Base-by-base conservation (phyloP, 1,140 invertebrate species). In the Drosophila biarmipes region DNA sequence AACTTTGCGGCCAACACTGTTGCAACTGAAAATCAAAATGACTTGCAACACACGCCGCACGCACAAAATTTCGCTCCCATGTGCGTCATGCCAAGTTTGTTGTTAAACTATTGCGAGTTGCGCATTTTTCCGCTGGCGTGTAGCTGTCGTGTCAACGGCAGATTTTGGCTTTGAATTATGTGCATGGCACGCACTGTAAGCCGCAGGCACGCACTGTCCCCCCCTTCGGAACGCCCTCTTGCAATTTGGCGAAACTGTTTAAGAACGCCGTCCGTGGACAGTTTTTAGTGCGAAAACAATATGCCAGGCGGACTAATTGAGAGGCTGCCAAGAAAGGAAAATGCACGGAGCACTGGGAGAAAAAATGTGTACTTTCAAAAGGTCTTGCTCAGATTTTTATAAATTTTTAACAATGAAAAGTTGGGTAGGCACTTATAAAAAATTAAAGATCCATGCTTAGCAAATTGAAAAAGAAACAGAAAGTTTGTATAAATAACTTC, bases 121-220 rank as follows among this genome's bases (percentile, higher is more conserved):
- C 63, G 57, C 64, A 80, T 80, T 76, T 80, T 80, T 79, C 31
- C 58, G 46, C 37, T 62, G 21, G 46, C 69, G 40, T 56, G 56
- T 34, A 58, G 69, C 57, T 66, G 43, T 63, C 54, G 46, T 80
- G 78, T 80, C 78, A 76, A 58, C 78, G 58, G 57, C 78, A 80
- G 78, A 80, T 80, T 80, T 80, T 38, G 77, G 64, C 72, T 80
- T 59, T 80, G 78, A 80, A 80, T 80, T 80, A 80, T 80, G 78
- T 75, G 53, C 78, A 68, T 76, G 77, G 78, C 78, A 80, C 62
- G 77, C 78, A 57, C 69, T 59, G 62, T 73, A 66, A 71, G 64
- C 77, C 77, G 54, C 77, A 79, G 62, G 76, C 77, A 80, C 77
- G 77, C 77, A 80, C 62, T 53, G 19, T 73, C 24, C 4, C n/a